Base-by-base conservation (phyloP, 2,113 vertebrate genomes). In the Candoia aspera region DNA sequence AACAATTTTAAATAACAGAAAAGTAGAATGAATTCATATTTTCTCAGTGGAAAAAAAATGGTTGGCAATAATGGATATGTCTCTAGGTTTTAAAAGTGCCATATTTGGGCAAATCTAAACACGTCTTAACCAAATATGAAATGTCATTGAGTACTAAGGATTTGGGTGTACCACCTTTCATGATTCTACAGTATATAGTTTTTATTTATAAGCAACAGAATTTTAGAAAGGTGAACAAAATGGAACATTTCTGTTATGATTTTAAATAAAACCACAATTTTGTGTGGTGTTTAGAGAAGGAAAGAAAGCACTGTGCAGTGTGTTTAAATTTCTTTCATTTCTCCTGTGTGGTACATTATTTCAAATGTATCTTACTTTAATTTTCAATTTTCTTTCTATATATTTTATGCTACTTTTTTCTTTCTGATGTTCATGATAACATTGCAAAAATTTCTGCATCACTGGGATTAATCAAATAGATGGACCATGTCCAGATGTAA, bases 321-420 rank as follows among this genome's bases (percentile, higher is more conserved):
- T 93, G 85, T 89, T 93, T 89, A 96, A 94, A 93, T 93, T 86
- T 21, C 84, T 95, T 97, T 96, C 94, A 94, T 97, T 94, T 96
- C 87, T 55, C 54, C 68, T 92, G 92, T 95, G 94, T 90, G 93
- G 88, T 93, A 96, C 92, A 93, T 96, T 96, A 97, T 96, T 96
- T 96, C 93, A 90, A 92, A 90, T 88, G 94, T 95, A 95, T 93
- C 94, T 68, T 95, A 95, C 86, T 93, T 95, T 93, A 94, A 94
- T 90, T 96, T 97, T 97, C 92, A 95, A 95, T 93, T 95, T 96
- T 90, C 92, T 95, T 96, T 96, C 95, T 95, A 93, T 95, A 94
- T 95, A 95, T 96, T 95, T 95, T 96, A 96, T 94, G 95, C 92
- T 94, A 86, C 92, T 93, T 96, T 95, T 95, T 92, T 94, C 68